Conservation (phyloP, 2,888 invertebrate species). For the Eugnorisma glareosa region DNA sequence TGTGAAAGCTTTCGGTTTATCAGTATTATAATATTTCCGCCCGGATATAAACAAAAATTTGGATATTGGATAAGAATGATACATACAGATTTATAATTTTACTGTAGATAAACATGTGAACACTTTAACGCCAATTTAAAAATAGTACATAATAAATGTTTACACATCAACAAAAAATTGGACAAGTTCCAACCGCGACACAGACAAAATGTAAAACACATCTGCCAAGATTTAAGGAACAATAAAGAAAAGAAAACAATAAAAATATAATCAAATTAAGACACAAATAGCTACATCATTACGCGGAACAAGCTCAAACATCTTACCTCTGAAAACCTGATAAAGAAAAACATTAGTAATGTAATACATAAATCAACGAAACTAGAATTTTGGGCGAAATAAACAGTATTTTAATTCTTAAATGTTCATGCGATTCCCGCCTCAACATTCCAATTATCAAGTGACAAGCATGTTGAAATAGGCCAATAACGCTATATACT, state of each 20-base stretch:
- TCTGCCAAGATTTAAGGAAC: slow-evolving; percentile 52
- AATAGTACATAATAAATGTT: slow-evolving; percentile 64
- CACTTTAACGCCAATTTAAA: slow-evolving; percentile 58
- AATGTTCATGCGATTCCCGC: slow-evolving; percentile 45
- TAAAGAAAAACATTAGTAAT: slow-evolving; percentile 79
- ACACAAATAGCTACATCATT: slow-evolving; percentile 76
- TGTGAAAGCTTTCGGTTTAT: slow-evolving; percentile 47
- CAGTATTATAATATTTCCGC: slow-evolving; percentile 51
- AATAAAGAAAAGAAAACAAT: slow-evolving; percentile 63
- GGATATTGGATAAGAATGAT: slow-evolving; percentile 28
- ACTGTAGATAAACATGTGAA: slow-evolving; percentile 59
- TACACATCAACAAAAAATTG: slow-evolving; percentile 61
- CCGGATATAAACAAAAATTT: slow-evolving; percentile 56
- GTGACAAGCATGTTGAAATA: slow-evolving; percentile 68
- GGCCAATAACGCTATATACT: slow-evolving; percentile 58
- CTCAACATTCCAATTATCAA: slow-evolving; percentile 68
- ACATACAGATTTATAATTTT: slow-evolving; percentile 49
- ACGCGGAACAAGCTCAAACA: slow-evolving; percentile 81
- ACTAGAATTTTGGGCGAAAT: slow-evolving; percentile 68
- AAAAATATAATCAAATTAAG: slow-evolving; percentile 71
- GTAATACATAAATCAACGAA: slow-evolving; percentile 62
- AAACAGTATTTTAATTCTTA: slow-evolving; percentile 19
- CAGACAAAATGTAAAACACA: slow-evolving; percentile 55
- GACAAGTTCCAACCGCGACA: slow-evolving; percentile 56
- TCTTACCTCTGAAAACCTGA: slow-evolving; percentile 89